Base-by-base conservation (phyloP, 2,888 invertebrate genomes). In the Aproaerema taeniolella region DNA sequence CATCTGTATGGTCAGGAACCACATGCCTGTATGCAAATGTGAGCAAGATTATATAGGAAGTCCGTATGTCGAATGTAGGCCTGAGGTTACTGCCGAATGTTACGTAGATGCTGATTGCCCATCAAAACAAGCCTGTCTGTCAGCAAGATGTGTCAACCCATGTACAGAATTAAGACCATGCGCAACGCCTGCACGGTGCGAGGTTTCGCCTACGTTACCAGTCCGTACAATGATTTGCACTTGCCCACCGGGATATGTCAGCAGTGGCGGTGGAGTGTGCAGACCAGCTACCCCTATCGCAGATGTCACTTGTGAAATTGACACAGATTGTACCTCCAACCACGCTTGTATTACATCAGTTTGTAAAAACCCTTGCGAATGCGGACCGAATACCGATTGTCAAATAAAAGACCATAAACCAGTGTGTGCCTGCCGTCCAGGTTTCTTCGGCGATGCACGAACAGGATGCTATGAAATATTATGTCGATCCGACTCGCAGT, bases 211-310 rank as follows among this genome's bases (percentile, higher is more conserved):
- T 1, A 94, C 95, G 2, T 73, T 92, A 15, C 95, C 96, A 0
- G 93, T 96, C 4, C 89, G 96, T 46, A 95, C 96, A 1, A 95
- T 96, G 93, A 89, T 95, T 25, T 97, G 96, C 66, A 90, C 95
- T 2, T 97, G 97, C 58, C 95, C 96, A 15, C 93, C 94, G 36
- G 96, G 96, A 11, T 96, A 95, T 58, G 90, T 95, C 2, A 95
- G 93, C 73, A 93, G 92, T 49, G 95, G 95, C 39, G 95, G 95
- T 34, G 95, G 95, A 17, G 90, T 92, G 28, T 95, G 95, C 63
- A 91, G 91, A 43, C 91, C 94, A 1, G 91, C 91, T n/a, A 89
- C 89, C 28, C 87, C 92, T 1, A 75, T 92, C 4, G 64, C 82
- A 6, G 88, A 88, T 34, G 86, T 90, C 2, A 90, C 91, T 34